Evolutionary conservation across 2,888 invertebrate genomes (phyloP), one percentile per base, ranked within the genome.

Genomic region (Parthenolecanium corni): DNA sequence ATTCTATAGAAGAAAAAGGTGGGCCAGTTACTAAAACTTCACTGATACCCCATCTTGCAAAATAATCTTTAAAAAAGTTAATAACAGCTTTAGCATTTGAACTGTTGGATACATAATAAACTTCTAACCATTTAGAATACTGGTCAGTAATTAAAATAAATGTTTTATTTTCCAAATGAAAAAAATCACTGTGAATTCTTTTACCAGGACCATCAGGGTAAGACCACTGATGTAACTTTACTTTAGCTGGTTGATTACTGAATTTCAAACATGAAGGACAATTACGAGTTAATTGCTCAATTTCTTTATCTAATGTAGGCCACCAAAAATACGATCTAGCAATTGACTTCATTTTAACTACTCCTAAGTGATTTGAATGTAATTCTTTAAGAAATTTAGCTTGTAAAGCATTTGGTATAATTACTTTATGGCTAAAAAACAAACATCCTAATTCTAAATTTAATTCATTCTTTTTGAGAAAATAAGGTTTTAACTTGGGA

Each of bases 311-410:
- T 24, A 52, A 21, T 11, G 52, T n/a, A n/a, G n/a, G n/a, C n/a
- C n/a, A n/a, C n/a, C n/a, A n/a, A n/a, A n/a, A n/a, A n/a, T n/a
- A n/a, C 14, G 20, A 11, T 53, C 52, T 12, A 69, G 69, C 68
- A 68, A 70, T 66, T 12, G 52, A 20, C 64, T 70, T 70, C 57
- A 67, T 69, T 66, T 69, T 69, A 11, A 67, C 62, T 6, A 69
- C 66, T 6, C 70, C 70, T 53, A 69, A 46, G 61, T 70, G 69
- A 21, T 65, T 58, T 16, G 44, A 24, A 66, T 70, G 69, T 21
- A 70, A 53, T 56, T 70, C 68, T 14, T 66, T 42, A 12, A 70
- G 52, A 9, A 70, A 20, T 52, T 21, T 52, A 20, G 16, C n/a
- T 14, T 24, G 52, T 52, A 52, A 52, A 18, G 20, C 2, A 20